Evolutionary conservation across 2,888 invertebrate species (phyloP).

Genomic region (Dromius quadrimaculatus): DNA sequence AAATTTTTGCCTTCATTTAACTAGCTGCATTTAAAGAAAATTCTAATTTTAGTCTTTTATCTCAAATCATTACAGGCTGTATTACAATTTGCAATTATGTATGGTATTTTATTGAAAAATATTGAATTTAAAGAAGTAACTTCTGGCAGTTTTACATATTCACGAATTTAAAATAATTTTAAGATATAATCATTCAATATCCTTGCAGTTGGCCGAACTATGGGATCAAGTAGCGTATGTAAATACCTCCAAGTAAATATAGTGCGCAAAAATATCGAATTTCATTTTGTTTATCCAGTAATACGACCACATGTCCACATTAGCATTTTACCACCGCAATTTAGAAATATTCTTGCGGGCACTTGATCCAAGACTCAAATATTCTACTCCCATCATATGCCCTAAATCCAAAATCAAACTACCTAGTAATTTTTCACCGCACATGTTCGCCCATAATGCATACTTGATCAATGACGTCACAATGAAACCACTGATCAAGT

Average conservation of each 20-base stretch:
- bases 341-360: constrained; percentile 26
- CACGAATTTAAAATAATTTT: too few relatives aligned
- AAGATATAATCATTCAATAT: too few relatives aligned
- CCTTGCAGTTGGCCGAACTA: neutral
- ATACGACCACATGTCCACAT: neutral
- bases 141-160: too few relatives aligned
- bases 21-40: too few relatives aligned
- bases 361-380: constrained; percentile 13
- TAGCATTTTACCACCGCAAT: constrained; percentile 27
- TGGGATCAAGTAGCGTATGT: constrained; percentile 13
- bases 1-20: too few relatives aligned
- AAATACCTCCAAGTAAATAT: constrained; percentile 8
- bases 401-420: constrained; percentile 39
- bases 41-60: too few relatives aligned
- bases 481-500: constrained; percentile 23
- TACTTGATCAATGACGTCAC: constrained; percentile 33
- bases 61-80: too few relatives aligned
- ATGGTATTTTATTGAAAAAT: too few relatives aligned
- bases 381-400: constrained; percentile 23
- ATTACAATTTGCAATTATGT: too few relatives aligned
- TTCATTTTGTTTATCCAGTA: constrained; percentile 29
- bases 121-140: too few relatives aligned
- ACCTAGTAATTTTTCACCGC: constrained; percentile 38
- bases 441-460: constrained; percentile 42
- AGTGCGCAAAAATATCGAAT: constrained; percentile 28